Base-by-base conservation (phyloP, 2,797 vertebrate species). In the Siniperca obscura region DNA sequence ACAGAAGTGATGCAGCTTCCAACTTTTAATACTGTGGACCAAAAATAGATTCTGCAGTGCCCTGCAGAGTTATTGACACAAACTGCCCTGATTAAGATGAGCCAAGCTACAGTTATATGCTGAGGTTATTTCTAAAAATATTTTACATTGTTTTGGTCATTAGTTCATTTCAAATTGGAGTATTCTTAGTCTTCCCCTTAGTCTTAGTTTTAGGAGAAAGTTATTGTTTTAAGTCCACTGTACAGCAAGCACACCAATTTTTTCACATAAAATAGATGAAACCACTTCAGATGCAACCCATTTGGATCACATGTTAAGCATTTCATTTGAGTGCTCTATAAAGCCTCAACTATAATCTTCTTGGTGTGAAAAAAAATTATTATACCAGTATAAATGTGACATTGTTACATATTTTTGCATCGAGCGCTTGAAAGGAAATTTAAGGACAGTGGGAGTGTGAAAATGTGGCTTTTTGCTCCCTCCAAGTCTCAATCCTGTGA, bases 391-490 rank as follows among this genome's bases (percentile, higher is more conserved):
- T 76, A 71, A 87, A 74, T 86, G 36, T 74, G 48, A 78, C 71
- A 76, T 59, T 72, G 78, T 75, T 78, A 1, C 9, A n/a, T 67
- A 27, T 74, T 71, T 83, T 48, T 74, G 36, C 71, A 72, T n/a
- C 71, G 27, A 70, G 62, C 13, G 16, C n/a, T 53, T 38, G n/a
- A 77, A 44, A 76, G 64, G 57, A 22, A 65, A 84, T 79, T 74
- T 74, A 13, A 82, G 69, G 75, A 78, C 65, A 77, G 76, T 16
- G 48, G 34, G 53, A 64, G 14, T 46, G 70, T 10, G 27, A 56
- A 88, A 80, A 75, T 62, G n/a, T 79, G 42, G 27, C 74, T 83
- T 83, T 52, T 59, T 9, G 3, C 68, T 79, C 44, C n/a, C 75
- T 62, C 56, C 25, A 13, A 67, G 55, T 75, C 40, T 76, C 27